phyloP scores from a whole-genome alignment of 2,888 invertebrate genomes.

The Mylabris sibirica region DNA sequence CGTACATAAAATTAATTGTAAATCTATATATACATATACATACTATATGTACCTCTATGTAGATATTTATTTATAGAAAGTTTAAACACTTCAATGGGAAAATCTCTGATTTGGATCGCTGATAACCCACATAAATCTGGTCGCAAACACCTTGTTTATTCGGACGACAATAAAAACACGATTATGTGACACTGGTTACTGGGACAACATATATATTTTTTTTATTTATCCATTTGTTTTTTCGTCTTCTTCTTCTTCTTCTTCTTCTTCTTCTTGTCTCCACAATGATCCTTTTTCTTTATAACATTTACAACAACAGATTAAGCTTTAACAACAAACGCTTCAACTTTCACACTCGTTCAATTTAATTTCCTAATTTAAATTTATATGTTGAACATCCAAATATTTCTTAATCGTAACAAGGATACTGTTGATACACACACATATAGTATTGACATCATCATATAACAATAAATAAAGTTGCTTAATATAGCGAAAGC shows the following conservation, averaged over 20 bases:
- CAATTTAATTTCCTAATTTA: constrained; percentile 8
- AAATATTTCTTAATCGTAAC: background rate
- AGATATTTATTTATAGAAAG: constrained; percentile 49
- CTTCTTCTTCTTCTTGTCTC: no score
- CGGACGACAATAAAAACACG: constrained; percentile 52
- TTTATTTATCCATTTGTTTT: background rate
- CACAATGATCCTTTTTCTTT: background rate
- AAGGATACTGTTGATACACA: background rate
- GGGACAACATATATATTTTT: constrained; percentile 41
- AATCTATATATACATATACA: no score
- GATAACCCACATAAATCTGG: constrained; percentile 60
- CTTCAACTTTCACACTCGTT: constrained; percentile 1
- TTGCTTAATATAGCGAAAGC: background rate
- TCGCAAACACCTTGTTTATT: constrained; percentile 59
- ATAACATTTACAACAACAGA: background rate
- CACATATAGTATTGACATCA: background rate
- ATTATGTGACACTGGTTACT: constrained; percentile 50
- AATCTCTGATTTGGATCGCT: constrained; percentile 60
- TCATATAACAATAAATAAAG: constrained; percentile 1
- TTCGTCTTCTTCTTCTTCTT: no score
- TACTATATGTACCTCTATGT: no score
- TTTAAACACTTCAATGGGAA: constrained; percentile 62
- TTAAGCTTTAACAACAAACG: background rate
- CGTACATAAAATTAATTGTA: constrained; percentile 62
- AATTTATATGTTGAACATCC: background rate